phyloP scores from a whole-genome alignment of 23 tunicate species.

The Corella eumyota region DNA sequence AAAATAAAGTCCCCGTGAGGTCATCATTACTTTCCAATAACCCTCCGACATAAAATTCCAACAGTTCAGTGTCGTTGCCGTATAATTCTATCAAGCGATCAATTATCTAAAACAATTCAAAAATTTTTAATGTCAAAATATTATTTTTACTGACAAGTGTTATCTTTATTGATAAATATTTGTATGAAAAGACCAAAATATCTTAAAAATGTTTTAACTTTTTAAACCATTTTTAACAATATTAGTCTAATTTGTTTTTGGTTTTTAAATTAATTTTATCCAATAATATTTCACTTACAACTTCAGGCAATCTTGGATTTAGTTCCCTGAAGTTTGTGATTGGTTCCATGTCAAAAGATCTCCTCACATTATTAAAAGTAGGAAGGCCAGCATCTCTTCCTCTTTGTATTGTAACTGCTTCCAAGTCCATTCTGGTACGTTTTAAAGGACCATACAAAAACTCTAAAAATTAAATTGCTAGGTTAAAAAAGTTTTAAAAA shows the following conservation, averaged over 20 bases:
- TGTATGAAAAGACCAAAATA: too few relatives aligned
- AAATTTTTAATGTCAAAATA: neutral
- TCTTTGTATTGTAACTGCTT: constrained; percentile 72
- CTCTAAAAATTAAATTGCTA: constrained; percentile 19
- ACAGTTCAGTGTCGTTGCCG: constrained; percentile 23
- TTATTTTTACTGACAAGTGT: too few relatives aligned
- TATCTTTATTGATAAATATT: too few relatives aligned
- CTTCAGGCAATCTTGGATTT: constrained; percentile 31
- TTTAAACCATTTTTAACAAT: too few relatives aligned
- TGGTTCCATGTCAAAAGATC: constrained; percentile 24
- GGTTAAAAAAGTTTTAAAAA: neutral
- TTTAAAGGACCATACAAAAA: constrained; percentile 76
- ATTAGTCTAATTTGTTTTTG: too few relatives aligned
- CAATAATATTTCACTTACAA: too few relatives aligned
- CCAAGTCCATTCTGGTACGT: constrained; percentile 68
- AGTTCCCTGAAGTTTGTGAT: constrained; percentile 36
- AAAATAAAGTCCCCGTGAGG: constrained; percentile 26
- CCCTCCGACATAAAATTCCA: constrained; percentile 86
- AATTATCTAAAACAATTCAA: constrained; percentile 7
- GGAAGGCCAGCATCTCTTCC: constrained; percentile 86
- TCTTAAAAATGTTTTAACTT: too few relatives aligned
- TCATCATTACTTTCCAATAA: constrained; percentile 29
- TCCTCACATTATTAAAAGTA: constrained; percentile 55
- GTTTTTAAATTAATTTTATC: too few relatives aligned
- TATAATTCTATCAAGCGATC: constrained; percentile 13